Base-by-base conservation (phyloP, 1,140 invertebrate species). In the Nomia melanderi region DNA sequence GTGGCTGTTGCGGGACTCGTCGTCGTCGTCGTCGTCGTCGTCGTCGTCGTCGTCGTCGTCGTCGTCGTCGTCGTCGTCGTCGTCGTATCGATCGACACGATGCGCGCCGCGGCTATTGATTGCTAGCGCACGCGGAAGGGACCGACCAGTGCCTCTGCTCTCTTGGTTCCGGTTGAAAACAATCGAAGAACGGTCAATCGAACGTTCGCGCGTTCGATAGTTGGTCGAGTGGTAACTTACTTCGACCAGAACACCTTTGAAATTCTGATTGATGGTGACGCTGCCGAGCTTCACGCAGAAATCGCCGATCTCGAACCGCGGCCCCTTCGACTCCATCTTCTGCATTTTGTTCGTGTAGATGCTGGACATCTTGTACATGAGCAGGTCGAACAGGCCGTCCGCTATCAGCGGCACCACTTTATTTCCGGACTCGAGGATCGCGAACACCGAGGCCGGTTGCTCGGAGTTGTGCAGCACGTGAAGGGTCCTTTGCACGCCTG, bases 391-490 rank as follows among this genome's bases (percentile, higher is more conserved):
- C 5, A 98, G 92, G 0, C 95, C 95, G 91, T 99, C 98, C 0
- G 98, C 97, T 33, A 98, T 96, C 0, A 99, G 93, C 36, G 97
- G 96, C 14, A 97, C 95, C 53, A 95, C 95, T 89, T 97, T 97
- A 47, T 94, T 95, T 1, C 96, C 96, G 82, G 96, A 97, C 88
- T 99, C 98, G 6, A 99, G 93, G 17, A 99, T 95, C 8, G 97
- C 96, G 92, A 99, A 99, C 14, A 98, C 97, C 0, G 98, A 97
- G 0, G 97, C 97, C 1, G 98, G 98, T 86, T 98, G 97, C 90
- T 99, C 98, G 0, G 97, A 98, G 92, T 99, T 98, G 91, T 99
- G 98, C 1, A 99, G 93, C 17, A 99, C 95, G 91, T 99, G 97
- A 1, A 99, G 95, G 1, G 96, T 96, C 85, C 96, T 95, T 77